Percentiles rank a stretch among this genome's conserved stretches.
phyloP scores from a whole-genome alignment of 2,888 invertebrate species.

The Drosophila sordidapex region DNA sequence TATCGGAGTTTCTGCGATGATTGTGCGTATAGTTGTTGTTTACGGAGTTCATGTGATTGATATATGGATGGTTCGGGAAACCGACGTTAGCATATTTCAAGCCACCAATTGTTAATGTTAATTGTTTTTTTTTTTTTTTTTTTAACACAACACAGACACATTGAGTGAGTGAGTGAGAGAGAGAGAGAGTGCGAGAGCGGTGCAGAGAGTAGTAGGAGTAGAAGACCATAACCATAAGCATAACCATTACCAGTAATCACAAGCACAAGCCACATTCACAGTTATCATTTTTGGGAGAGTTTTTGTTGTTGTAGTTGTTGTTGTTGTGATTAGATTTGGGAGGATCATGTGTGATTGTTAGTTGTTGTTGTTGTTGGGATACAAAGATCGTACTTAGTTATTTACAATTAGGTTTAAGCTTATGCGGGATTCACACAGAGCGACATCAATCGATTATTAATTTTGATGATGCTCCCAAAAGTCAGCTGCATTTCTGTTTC shows the following conservation, averaged over 20 bases:
- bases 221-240: slow-evolving; percentile 42
- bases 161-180: slow-evolving; percentile 11
- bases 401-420: slow-evolving; percentile 15
- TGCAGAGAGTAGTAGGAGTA: slow-evolving; percentile 40
- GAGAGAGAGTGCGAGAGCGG: slow-evolving; percentile 29
- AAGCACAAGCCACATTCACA: slow-evolving; percentile 44
- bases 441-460: background rate
- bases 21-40: slow-evolving; percentile 83
- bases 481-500: background rate
- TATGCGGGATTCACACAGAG: background rate
- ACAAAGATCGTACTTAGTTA: slow-evolving; percentile 41
- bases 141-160: slow-evolving; percentile 54
- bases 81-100: slow-evolving; percentile 88
- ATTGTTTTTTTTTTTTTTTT: slow-evolving; percentile 21
- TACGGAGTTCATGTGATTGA: slow-evolving; percentile 83
- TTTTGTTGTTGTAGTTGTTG: slow-evolving; percentile 19
- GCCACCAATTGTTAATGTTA: slow-evolving; percentile 84
- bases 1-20: slow-evolving; percentile 83
- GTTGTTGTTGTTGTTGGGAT: slow-evolving; percentile 20
- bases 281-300: slow-evolving; percentile 37
- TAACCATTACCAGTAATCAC: slow-evolving; percentile 22
- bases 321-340: slow-evolving; percentile 25
- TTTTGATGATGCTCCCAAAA: background rate
- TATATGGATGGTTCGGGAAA: slow-evolving; percentile 86
- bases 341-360: slow-evolving; percentile 8